phyloP scores from a whole-genome alignment of 1,140 invertebrate species.

The Trichogramma pretiosum region DNA sequence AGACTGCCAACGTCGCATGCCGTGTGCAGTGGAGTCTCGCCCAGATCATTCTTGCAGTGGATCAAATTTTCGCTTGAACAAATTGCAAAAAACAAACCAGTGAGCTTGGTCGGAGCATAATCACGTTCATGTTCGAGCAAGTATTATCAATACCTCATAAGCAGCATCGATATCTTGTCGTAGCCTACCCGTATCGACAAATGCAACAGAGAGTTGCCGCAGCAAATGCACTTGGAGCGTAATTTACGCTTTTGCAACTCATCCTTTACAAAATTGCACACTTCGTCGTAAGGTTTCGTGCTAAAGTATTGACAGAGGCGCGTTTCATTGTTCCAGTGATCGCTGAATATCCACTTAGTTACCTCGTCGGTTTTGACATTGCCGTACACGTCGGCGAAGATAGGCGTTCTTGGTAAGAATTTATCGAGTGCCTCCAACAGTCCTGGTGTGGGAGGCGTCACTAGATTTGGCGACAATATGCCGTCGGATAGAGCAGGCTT shows the following conservation, averaged over 20 bases:
- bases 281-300: not conserved
- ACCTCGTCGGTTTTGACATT: not conserved
- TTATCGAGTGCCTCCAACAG: no score
- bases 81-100: no score
- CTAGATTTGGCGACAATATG: no score
- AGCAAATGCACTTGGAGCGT: not conserved
- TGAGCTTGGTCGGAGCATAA: no score
- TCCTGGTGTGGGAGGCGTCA: no score
- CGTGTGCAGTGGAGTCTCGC: not conserved
- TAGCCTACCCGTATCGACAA: not conserved
- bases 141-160: slow-evolving; percentile 1
- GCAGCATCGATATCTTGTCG: not conserved
- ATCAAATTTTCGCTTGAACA: no score
- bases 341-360: not conserved
- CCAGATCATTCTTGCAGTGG: not conserved
- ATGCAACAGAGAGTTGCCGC: not conserved
- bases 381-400: not conserved
- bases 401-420: no score
- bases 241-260: not conserved
- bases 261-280: no score
- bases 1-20: not conserved
- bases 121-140: no score
- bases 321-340: not conserved
- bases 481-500: no score
- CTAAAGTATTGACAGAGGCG: not conserved